Base-by-base conservation (phyloP, 1,140 invertebrate genomes). In the Lordiphosa clarofinis region DNA sequence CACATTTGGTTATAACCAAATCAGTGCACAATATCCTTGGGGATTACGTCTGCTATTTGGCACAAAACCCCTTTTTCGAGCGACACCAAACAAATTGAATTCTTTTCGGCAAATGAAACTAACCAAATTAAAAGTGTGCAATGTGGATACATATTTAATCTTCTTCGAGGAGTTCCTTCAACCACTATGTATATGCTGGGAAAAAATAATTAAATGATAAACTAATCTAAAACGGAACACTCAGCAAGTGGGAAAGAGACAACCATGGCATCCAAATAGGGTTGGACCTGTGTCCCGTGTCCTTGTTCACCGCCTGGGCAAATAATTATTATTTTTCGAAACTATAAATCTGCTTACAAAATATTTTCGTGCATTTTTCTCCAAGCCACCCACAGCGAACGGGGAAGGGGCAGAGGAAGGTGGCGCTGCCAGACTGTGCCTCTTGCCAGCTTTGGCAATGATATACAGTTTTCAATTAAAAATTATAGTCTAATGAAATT, bases 191-290 rank as follows among this genome's bases (percentile, higher is more conserved):
- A 44, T 33, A 15, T 38, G 36, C 58, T 60, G 24, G 21, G 19
- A 78, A 78, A 79, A 81, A 81, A 81, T 81, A 81, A 81, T 81
- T 81, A 81, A 81, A 81, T 81, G 75, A 81, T 64, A 81, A 81
- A 81, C 75, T 81, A 81, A 81, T 81, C 75, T 81, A 56, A 60
- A 64, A 43, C 11, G 43, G 7, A n/a, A 11, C 28, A 46, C 28
- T 5, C 11, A 10, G 24, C 24, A 8, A 13, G 7, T 11, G n/a
- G 8, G 42, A 31, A 9, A 44, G 21, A 15, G 8, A 28, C 5
- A 33, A 28, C 48, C 15, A 12, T n/a, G 12, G 42, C 28, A 31
- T 8, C 28, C 28, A 31, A 31, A 31, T 31, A 39, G 36, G 28
- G 33, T 35, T 50, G 15, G 7, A 21, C 12, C 37, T 24, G 21